Percentiles rank a stretch among this genome's conserved stretches.
Conservation (phyloP, 2,797 vertebrate genomes). For the Lepilemur ruficaudatus region DNA sequence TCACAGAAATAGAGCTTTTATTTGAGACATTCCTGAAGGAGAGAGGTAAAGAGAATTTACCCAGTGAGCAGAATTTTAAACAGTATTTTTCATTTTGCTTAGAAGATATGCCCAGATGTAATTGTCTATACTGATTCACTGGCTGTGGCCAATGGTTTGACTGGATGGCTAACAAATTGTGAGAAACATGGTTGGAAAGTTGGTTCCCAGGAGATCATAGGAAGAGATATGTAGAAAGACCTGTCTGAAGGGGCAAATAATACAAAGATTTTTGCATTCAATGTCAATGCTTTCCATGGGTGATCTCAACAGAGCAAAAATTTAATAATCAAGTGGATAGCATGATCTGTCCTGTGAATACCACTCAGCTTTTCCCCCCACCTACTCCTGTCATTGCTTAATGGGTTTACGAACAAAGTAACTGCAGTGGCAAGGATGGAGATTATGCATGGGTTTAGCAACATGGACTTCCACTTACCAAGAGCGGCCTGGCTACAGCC, state of each 20-base stretch:
- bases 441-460: neutral
- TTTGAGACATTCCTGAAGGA: neutral
- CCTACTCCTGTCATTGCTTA: neutral
- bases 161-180: neutral
- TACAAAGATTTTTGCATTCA: neutral
- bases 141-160: neutral
- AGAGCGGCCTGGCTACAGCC: neutral
- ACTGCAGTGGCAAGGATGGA: neutral
- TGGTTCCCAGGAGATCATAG: neutral
- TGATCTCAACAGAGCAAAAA: neutral
- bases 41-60: neutral
- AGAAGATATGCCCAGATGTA: neutral
- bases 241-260: neutral
- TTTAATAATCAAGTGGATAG: neutral
- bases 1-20: neutral
- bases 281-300: neutral
- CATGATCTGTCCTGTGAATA: neutral
- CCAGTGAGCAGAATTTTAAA: neutral
- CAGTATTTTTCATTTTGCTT: neutral
- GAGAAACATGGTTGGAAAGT: neutral
- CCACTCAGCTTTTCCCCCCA: neutral
- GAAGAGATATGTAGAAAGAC: neutral
- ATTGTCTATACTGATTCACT: neutral
- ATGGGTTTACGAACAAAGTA: neutral
- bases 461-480: neutral